Percentiles rank a stretch among this genome's conserved stretches.
Evolutionary conservation across 2,797 vertebrate species (phyloP).

Genomic region (Sebastes itinus): DNA sequence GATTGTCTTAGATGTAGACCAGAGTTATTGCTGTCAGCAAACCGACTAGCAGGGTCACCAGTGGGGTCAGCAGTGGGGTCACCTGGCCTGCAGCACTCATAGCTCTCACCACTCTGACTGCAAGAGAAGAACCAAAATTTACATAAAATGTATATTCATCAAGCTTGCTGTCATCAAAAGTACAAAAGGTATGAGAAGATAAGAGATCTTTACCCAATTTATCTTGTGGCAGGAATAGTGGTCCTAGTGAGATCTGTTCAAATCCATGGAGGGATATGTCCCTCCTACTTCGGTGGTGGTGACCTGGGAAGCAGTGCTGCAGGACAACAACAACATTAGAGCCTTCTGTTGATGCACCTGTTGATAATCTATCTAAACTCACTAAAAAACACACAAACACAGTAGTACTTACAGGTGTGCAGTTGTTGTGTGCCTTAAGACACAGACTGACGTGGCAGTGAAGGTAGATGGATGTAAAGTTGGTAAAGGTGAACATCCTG

Average conservation of each 20-base stretch:
- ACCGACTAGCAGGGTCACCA: conserved; percentile 22
- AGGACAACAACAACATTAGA: not conserved
- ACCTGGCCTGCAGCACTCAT: not conserved
- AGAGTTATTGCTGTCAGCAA: conserved; percentile 26
- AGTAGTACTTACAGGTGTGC: conserved; percentile 46
- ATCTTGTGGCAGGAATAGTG: not conserved
- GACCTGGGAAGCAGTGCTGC: conserved; percentile 39
- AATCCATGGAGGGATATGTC: conserved; percentile 2
- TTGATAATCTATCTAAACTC: not conserved
- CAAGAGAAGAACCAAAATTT: not conserved
- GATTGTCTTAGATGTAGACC: not conserved
- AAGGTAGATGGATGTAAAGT: conserved; percentile 52
- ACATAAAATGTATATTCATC: not conserved
- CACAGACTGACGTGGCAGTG: conserved; percentile 70
- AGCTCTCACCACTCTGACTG: not conserved
- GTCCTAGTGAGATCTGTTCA: conserved; percentile 48
- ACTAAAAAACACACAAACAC: not conserved
- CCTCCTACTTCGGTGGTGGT: conserved; percentile 7
- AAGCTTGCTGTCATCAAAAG: not conserved
- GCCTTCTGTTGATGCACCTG: not conserved
- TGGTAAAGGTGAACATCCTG: conserved; percentile 58
- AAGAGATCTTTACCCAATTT: not conserved
- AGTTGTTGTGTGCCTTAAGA: conserved; percentile 40
- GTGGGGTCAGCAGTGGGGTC: conserved; percentile 1
- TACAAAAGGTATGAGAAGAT: not conserved